These are phyloP conservation scores for Aspidiotus rigidus DNA, from an alignment of 2,888 invertebrate genomes.

Conservation along the genomic window DNA sequence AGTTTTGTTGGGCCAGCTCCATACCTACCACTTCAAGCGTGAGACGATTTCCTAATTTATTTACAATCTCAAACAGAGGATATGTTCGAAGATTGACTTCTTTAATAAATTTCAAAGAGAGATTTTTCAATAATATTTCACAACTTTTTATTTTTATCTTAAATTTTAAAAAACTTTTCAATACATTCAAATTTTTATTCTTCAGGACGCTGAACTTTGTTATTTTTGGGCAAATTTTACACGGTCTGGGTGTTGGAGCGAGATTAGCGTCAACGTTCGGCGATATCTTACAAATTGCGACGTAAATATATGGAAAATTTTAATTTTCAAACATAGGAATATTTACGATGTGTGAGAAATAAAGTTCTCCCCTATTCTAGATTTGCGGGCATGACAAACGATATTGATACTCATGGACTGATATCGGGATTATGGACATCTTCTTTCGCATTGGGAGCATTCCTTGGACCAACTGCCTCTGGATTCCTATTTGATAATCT, in stretches of 20 bases:
- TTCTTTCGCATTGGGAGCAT: conserved; percentile 77
- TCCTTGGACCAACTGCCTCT: conserved; percentile 67
- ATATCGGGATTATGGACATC: conserved; percentile 87
- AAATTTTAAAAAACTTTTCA: not conserved
- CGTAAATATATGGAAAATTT: conserved; percentile 52
- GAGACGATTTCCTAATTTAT: conserved; percentile 40
- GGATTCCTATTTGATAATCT: conserved; percentile 64
- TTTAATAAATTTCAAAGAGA: no score
- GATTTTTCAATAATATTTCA: no score
- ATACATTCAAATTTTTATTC: conserved; percentile 1
- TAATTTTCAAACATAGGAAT: not conserved
- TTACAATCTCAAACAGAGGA: no score
- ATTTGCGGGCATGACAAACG: conserved; percentile 66
- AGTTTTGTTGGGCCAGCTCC: conserved; percentile 71
- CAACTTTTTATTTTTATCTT: not conserved
- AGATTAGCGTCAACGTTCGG: conserved; percentile 78
- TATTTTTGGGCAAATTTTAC: conserved; percentile 61
- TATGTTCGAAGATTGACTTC: no score
- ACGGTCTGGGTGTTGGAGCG: conserved; percentile 77
- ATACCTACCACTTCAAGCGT: conserved; percentile 56
- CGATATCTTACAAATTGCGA: conserved; percentile 66
- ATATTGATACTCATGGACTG: conserved; percentile 77
- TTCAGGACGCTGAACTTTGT: conserved; percentile 56
- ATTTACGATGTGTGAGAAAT: not conserved
- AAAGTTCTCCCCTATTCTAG: conserved; percentile 44